Base-by-base conservation (phyloP, 2,113 vertebrate genomes). In the Galemys pyrenaicus region DNA sequence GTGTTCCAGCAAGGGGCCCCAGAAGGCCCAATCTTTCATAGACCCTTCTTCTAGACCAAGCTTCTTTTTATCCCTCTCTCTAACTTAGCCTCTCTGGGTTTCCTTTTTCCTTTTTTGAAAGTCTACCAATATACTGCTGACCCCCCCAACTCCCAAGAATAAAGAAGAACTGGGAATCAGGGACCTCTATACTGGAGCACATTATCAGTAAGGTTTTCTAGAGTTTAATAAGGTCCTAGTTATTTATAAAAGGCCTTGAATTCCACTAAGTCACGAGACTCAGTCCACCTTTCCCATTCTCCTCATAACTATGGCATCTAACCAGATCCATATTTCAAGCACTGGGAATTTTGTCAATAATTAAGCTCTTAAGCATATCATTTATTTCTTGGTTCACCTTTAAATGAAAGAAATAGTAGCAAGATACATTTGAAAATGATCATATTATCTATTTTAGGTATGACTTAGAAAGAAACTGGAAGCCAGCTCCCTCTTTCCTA, bases 341-440 rank as follows among this genome's bases (percentile, higher is more conserved):
- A 74, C 28, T 75, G 28, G 35, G 65, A 91, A 86, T 35, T 82
- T 87, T 88, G n/a, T 89, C 37, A 96, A 96, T 60, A 95, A 37
- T 37, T 83, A 51, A 75, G 30, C 35, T 87, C 41, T 80, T 44
- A 62, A 87, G 54, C 26, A n/a, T 87, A 80, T 54, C 6, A 64
- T 86, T 77, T 92, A 71, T 88, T 4, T 80, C 22, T 41, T 24
- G 81, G 44, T 46, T 71, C 95, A 39, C 39, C 64, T 92, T 88
- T 65, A 96, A 85, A 46, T 88, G 16, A 60, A 71, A 11, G 32
- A 46, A 80, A 71, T 80, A 15, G 32, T 51, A 84, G 12, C 60
- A 32, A 92, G 37, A 62, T 62, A 71, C 22, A 16, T 82, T 94
- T 94, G 67, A 46, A 94, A 77, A 89, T 44, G 84, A 30, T 81